phyloP scores from a whole-genome alignment of 2,888 invertebrate species.

The Trissolcus japonicus region DNA sequence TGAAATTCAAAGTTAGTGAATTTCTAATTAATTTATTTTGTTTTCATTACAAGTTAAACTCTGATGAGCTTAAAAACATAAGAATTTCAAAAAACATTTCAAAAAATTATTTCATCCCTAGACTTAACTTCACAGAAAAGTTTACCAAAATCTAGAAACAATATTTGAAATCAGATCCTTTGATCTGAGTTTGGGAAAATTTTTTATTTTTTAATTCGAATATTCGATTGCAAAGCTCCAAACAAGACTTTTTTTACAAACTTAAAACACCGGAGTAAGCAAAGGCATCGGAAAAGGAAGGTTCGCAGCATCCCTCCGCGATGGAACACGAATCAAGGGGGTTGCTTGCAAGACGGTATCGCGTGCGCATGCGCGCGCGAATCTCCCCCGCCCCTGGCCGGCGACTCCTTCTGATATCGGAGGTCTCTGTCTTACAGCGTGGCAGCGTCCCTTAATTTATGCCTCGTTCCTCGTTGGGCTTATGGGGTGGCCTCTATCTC shows the following conservation, averaged over 20 bases:
- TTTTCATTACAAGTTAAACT: too few species aligned
- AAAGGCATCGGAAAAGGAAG: conserved; percentile 60
- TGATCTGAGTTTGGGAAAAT: too few species aligned
- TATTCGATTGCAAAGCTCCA: not conserved
- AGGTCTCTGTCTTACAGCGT: conserved; percentile 31
- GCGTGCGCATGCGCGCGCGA: conserved; percentile 60
- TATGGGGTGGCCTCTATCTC: conserved; percentile 26
- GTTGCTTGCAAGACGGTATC: conserved; percentile 51
- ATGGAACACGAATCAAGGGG: conserved; percentile 54
- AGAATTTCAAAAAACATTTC: too few species aligned
- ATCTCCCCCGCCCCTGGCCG: conserved; percentile 39
- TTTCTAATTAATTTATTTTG: too few species aligned
- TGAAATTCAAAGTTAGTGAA: too few species aligned
- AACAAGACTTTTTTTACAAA: too few species aligned
- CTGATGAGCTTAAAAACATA: too few species aligned
- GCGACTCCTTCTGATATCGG: conserved; percentile 28
- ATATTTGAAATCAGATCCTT: too few species aligned
- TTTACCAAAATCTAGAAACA: too few species aligned
- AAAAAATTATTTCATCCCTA: too few species aligned
- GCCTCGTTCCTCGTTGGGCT: conserved; percentile 17
- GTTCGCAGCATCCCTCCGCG: conserved; percentile 66
- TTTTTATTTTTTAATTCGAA: too few species aligned
- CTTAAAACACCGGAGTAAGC: not conserved
- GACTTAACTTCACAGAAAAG: too few species aligned
- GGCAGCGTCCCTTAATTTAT: conserved; percentile 44